These are phyloP conservation scores for Poecilia wingei DNA, from an alignment of 2,797 vertebrate species.

Conservation along the genomic window DNA sequence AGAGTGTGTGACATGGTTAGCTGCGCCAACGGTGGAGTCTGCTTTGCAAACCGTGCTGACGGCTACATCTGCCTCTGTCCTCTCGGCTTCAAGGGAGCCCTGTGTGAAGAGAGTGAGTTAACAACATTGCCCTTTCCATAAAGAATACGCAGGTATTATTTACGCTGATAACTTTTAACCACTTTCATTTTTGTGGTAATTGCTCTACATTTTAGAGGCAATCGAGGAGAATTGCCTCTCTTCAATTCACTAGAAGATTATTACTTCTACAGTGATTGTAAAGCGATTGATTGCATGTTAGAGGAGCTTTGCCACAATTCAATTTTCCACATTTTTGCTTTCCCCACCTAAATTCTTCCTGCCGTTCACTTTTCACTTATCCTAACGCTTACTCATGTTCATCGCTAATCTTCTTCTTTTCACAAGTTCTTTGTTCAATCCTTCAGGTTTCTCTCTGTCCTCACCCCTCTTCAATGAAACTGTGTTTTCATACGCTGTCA, in stretches of 20 bases:
- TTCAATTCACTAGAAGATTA: conserved; percentile 14
- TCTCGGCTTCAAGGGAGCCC: conserved; percentile 89
- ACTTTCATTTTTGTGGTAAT: conserved; percentile 37
- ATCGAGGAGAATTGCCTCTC: conserved; percentile 26
- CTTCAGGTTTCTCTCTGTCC: conserved; percentile 85
- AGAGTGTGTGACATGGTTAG: conserved; percentile 87
- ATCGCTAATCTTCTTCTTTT: not conserved
- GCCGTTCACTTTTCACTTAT: conserved; percentile 11
- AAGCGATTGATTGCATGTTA: conserved; percentile 27
- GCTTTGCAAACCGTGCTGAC: conserved; percentile 86
- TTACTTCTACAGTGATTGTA: conserved; percentile 23
- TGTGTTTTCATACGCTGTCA: conserved; percentile 85
- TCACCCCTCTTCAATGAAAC: conserved; percentile 92
- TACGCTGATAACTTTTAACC: conserved; percentile 5
- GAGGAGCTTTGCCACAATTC: conserved; percentile 20
- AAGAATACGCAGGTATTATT: not conserved
- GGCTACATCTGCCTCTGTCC: conserved; percentile 93
- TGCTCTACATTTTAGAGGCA: conserved; percentile 32
- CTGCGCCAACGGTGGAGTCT: conserved; percentile 89
- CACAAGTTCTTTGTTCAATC: conserved; percentile 5
- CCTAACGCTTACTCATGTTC: not conserved
- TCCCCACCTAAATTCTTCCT: not conserved
- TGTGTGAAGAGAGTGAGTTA: conserved; percentile 92
- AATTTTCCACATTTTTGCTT: conserved; percentile 11
- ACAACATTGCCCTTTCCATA: not conserved